These are phyloP conservation scores for Margaritifera margaritifera DNA, from an alignment of 2,888 invertebrate species.

Conservation along the genomic window DNA sequence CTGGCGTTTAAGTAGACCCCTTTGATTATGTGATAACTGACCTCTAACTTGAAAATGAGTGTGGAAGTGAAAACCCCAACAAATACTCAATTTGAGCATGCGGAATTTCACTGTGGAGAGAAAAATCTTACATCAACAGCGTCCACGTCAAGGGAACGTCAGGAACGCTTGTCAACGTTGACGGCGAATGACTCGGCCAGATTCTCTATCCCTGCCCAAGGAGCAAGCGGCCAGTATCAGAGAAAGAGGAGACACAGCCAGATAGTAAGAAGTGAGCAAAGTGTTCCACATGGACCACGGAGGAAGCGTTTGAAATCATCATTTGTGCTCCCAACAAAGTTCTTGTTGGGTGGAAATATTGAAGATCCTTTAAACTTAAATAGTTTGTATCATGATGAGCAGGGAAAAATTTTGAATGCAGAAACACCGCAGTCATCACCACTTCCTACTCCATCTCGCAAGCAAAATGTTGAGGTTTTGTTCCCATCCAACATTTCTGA, in stretches of 20 bases:
- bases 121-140: slow-evolving; percentile 33
- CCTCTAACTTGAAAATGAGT: slow-evolving; percentile 51
- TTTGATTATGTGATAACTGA: not conserved
- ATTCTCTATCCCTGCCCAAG: not conserved
- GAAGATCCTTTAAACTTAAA: slow-evolving; percentile 95
- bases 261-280: not conserved
- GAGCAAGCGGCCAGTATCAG: not conserved
- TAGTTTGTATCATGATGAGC: slow-evolving; percentile 80
- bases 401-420: slow-evolving; percentile 78
- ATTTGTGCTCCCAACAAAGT: slow-evolving; percentile 86
- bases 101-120: slow-evolving; percentile 72
- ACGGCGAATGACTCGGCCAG: not conserved
- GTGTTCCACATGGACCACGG: slow-evolving; percentile 1
- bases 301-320: slow-evolving; percentile 42
- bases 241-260: not conserved
- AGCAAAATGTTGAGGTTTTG: slow-evolving; percentile 87
- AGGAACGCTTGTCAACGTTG: too few species aligned
- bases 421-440: slow-evolving; percentile 95
- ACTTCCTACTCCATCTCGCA: slow-evolving; percentile 85
- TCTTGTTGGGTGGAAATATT: slow-evolving; percentile 94
- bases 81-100: slow-evolving; percentile 55
- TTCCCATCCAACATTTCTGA: slow-evolving; percentile 94
- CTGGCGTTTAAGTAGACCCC: slow-evolving; percentile 3
- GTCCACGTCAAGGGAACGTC: too few species aligned
- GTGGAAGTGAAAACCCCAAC: slow-evolving; percentile 66